Evolutionary conservation across 2,888 invertebrate genomes (phyloP), one percentile per base, ranked within the genome.

Genomic region (Apeira syringaria): DNA sequence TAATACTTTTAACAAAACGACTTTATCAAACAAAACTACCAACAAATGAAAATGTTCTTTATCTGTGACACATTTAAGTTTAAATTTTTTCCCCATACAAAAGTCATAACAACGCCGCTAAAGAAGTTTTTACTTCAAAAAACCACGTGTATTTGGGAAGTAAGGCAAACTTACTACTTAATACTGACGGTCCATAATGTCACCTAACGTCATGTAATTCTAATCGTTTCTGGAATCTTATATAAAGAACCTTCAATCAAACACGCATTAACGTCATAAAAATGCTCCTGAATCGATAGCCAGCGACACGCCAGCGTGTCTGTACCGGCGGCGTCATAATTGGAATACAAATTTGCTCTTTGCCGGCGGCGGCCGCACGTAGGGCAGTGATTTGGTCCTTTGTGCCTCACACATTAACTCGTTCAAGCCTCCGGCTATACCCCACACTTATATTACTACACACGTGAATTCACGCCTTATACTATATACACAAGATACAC

Each of bases 341-440:
- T 88, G 86, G 83, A 87, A 85, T 87, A 88, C 88, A 87, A 88
- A 87, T 88, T 86, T 77, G 74, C 80, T 81, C 81, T 86, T 84
- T 84, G 86, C 80, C 81, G 80, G 12, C 67, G 80, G 11, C 67
- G 74, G 73, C 67, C 73, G 72, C 80, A 71, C 71, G 72, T 70
- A 80, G 80, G 80, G 80, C 81, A 81, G 85, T 88, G 88, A 88
- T 88, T 88, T 88, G 80, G 85, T 75, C 87, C 86, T 88, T 89
- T 89, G 88, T 89, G 85, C 78, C 75, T 69, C 86, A 86, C 87
- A 85, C 86, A 86, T 87, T 86, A 87, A 85, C 85, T 88, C 86
- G 87, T 87, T 86, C 80, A 76, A 74, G 74, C 77, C 80, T 73
- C 75, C 57, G 63, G 73, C 76, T 66, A 74, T 72, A 72, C 77